These are phyloP conservation scores for Calliopsis andreniformis DNA, from an alignment of 1,140 invertebrate genomes.

Conservation along the genomic window DNA sequence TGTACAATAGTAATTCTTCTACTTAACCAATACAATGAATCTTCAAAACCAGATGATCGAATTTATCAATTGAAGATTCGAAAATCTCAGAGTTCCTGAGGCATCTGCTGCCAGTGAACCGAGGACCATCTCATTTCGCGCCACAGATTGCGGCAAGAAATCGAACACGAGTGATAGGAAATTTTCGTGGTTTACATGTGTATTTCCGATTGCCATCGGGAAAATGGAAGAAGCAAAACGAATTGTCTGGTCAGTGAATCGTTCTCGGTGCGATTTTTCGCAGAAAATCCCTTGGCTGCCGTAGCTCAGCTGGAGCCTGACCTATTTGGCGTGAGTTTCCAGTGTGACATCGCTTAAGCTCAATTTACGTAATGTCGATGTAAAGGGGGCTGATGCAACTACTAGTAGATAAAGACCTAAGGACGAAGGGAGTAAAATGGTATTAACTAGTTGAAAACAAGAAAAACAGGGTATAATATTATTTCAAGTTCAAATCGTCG, in stretches of 20 bases:
- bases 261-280: slow-evolving; percentile 20
- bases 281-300: slow-evolving; percentile 32
- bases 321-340: slow-evolving; percentile 65
- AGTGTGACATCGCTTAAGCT: slow-evolving; percentile 56
- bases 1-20: no score
- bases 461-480: not conserved
- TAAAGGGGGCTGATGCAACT: slow-evolving; percentile 37
- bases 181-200: not conserved
- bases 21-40: no score
- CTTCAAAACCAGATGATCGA: no score
- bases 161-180: not conserved
- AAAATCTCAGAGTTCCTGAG: no score
- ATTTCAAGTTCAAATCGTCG: no score
- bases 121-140: no score
- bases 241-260: not conserved
- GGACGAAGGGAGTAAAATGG: not conserved
- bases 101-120: no score
- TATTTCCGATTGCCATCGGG: not conserved
- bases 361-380: slow-evolving; percentile 69
- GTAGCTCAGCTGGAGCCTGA: slow-evolving; percentile 41
- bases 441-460: no score
- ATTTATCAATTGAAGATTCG: no score
- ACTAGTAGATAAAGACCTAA: not conserved
- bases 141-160: not conserved
- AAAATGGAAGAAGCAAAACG: not conserved